Base-by-base conservation (phyloP, 2,797 vertebrate genomes). In the Salmo trutta region DNA sequence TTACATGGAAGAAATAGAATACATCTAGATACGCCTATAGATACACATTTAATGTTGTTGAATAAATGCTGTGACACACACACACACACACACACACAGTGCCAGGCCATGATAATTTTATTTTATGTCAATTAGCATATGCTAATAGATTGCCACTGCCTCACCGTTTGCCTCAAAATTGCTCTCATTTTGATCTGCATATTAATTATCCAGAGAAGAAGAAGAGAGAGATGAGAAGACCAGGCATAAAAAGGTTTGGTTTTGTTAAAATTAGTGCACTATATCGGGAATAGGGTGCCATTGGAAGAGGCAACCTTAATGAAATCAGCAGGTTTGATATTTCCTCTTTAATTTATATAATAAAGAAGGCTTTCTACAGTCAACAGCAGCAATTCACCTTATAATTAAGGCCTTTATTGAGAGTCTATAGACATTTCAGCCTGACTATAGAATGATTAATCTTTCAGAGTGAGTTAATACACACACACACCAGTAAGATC, bases 61-160 rank as follows among this genome's bases (percentile, higher is more conserved):
- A 36, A 7, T 36, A 36, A 36, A 36, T 36, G 33, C 33, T 36
- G 33, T 36, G 33, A 36, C 51, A 0, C 33, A 33, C 33, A 36
- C 33, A 2, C 36, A 16, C 16, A 56, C 15, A 21, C 5, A 21
- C 54, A 10, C n/a, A 47, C 24, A 6, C 14, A 27, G 85, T 85
- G 79, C 86, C 81, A 84, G 85, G 87, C 85, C 66, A 82, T 15
- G 77, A 84, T 90, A 86, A 86, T 86, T 88, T 87, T 81, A 88
- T 91, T 91, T 91, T 86, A 92, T 92, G 91, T 88, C 93, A 86
- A 93, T 93, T 90, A 92, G 91, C 88, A 87, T 89, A 91, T 93
- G 91, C 85, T 90, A 91, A 93, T 92, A 86, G 76, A 65, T 86
- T 85, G 87, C 29, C 85, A 76, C 88, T 88, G 90, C 90, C 90